phyloP scores from a whole-genome alignment of 2,888 invertebrate species.

The Loripinus fragilis region DNA sequence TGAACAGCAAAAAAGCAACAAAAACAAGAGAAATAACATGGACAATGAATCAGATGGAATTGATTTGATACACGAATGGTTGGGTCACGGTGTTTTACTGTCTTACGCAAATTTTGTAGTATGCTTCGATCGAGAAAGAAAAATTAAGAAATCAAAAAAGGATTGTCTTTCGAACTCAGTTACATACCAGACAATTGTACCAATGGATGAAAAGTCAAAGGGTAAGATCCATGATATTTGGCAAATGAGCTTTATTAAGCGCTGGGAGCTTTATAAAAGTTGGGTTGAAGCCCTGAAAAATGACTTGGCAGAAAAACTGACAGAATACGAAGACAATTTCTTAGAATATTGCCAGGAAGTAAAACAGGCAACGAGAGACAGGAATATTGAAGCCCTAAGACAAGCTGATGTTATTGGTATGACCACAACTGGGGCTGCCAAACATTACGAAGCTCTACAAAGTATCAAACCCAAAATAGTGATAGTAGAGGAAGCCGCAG shows the following conservation, averaged over 20 bases:
- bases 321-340: constrained; percentile 55
- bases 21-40: too few species aligned
- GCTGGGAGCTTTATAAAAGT: constrained; percentile 84
- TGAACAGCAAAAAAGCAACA: not conserved
- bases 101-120: not conserved
- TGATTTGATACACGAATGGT: too few species aligned
- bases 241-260: constrained; percentile 71
- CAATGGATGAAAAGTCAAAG: constrained; percentile 71
- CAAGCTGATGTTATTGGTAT: constrained; percentile 77
- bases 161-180: not conserved
- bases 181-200: not conserved
- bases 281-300: constrained; percentile 77
- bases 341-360: constrained; percentile 46
- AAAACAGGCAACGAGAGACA: constrained; percentile 59
- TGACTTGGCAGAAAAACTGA: constrained; percentile 45
- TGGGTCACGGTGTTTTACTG: not conserved
- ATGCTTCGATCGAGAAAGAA: too few species aligned
- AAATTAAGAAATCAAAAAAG: too few species aligned
- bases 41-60: too few species aligned
- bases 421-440: constrained; percentile 82
- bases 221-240: constrained; percentile 66
- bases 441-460: constrained; percentile 72
- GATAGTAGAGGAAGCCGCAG: constrained; percentile 94
- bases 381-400: constrained; percentile 70
- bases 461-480: constrained; percentile 82